Base-by-base conservation (phyloP, 2,888 invertebrate species). In the Autographa pulchrina region DNA sequence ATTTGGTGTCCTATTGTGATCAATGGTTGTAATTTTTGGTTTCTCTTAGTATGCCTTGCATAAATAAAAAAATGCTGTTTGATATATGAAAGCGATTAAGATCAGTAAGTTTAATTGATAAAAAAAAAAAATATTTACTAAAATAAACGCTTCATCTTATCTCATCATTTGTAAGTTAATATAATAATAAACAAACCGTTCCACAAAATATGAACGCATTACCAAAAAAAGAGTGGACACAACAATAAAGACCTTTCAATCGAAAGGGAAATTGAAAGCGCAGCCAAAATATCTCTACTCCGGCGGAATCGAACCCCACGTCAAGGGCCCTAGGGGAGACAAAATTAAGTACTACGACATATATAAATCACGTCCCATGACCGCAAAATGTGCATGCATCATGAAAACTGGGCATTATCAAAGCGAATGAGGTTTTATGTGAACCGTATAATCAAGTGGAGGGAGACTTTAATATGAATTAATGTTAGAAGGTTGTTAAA, bases 331-430 rank as follows among this genome's bases (percentile, higher is more conserved):
- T 54, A 62, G 68, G 77, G 77, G 71, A 71, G 77, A 71, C 68
- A 61, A 62, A 80, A 78, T 78, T 68, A 78, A 78, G 80, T 71
- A 78, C 77, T 54, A 71, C 62, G 71, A 62, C 65, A 62, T 65
- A 76, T 68, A 78, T 78, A 78, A 78, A 78, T 78, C 77, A 78
- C 68, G 67, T 60, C 71, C 68, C 76, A 64, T 59, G 80, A 56
- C 80, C 80, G 71, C 80, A 68, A 80, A 78, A 78, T 71, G 80
- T 75, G 80, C 80, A 78, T 78, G 71, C 65, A 71, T 78, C 80
- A 80, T 68, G 77, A 62, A 76, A 78, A 80, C 71, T 66, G 77
- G 65, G 65, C 76, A 78, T 80, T 71, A 80, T 61, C 8, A 5
- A 63, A 60, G 65, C 62, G 62, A 65, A 71, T 76, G 65, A 64